Conservation (phyloP, 1,140 invertebrate genomes). For the Apis florea region DNA sequence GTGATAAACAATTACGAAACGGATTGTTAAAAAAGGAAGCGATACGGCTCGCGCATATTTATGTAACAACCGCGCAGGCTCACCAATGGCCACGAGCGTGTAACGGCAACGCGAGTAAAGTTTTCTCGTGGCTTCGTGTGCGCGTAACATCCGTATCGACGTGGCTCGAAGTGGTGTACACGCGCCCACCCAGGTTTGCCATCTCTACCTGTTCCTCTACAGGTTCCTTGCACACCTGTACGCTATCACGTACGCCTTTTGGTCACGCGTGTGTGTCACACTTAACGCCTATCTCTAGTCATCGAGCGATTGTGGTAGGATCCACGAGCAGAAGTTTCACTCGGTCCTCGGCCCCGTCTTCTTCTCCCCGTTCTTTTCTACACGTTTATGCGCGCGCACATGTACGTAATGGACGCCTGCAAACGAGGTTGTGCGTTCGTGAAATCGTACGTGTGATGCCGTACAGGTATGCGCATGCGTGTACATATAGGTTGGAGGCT, state of each 20-base stretch:
- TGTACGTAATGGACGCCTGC: too few species aligned
- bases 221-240: constrained; percentile 14
- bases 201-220: constrained; percentile 1
- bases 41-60: constrained; percentile 66
- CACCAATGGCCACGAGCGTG: constrained; percentile 62
- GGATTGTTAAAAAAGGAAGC: constrained; percentile 71
- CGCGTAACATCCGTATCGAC: constrained; percentile 39
- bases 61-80: constrained; percentile 66
- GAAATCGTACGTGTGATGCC: too few species aligned
- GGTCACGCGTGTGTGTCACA: constrained; percentile 28
- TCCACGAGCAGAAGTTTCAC: constrained; percentile 33
- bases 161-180: neutral
- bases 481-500: too few species aligned
- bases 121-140: constrained; percentile 67
- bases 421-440: neutral
- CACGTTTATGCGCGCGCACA: neutral
- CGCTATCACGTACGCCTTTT: constrained; percentile 1
- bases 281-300: constrained; percentile 40
- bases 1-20: constrained; percentile 73
- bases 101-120: constrained; percentile 72
- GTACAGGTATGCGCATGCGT: neutral
- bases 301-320: neutral
- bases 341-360: constrained; percentile 5
- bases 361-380: neutral
- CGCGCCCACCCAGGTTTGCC: neutral